phyloP scores from a whole-genome alignment of 1,140 invertebrate genomes.

The Acromyrmex heyeri region DNA sequence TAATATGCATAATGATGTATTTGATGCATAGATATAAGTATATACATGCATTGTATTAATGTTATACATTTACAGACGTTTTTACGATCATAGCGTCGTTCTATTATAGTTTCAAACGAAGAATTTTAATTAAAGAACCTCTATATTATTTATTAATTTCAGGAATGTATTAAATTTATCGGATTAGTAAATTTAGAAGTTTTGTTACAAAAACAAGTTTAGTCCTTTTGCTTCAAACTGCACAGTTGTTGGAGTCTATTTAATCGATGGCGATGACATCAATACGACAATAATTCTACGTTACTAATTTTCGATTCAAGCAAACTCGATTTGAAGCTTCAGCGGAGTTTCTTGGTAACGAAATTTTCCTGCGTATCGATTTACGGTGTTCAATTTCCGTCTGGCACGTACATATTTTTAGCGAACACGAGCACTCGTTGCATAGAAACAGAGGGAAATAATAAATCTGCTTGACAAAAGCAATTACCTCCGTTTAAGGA shows the following conservation, averaged over 20 bases:
- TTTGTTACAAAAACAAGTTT: not conserved
- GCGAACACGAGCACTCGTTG: constrained; percentile 22
- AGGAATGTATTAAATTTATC: not conserved
- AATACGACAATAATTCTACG: not conserved
- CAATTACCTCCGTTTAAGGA: not conserved
- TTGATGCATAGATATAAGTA: not conserved
- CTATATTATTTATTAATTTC: not conserved
- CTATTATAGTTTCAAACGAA: not conserved
- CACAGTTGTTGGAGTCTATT: not conserved
- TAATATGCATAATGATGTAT: not conserved
- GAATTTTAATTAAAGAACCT: not conserved
- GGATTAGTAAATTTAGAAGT: not conserved
- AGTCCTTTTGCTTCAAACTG: not conserved
- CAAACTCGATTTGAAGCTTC: constrained; percentile 5
- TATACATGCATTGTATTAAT: not conserved
- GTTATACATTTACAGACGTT: not conserved
- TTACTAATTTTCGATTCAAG: not conserved
- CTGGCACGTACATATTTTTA: constrained; percentile 52
- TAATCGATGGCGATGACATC: not conserved
- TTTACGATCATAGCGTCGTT: not conserved
- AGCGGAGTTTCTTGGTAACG: constrained; percentile 5
- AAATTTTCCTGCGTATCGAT: constrained; percentile 62
- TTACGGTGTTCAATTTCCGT: constrained; percentile 67
- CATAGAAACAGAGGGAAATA: constrained; percentile 3
- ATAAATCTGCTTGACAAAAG: constrained; percentile 23